Evolutionary conservation across 2,113 vertebrate species (phyloP), one percentile per base, ranked within the genome.

Genomic region (Elaphurus davidianus): DNA sequence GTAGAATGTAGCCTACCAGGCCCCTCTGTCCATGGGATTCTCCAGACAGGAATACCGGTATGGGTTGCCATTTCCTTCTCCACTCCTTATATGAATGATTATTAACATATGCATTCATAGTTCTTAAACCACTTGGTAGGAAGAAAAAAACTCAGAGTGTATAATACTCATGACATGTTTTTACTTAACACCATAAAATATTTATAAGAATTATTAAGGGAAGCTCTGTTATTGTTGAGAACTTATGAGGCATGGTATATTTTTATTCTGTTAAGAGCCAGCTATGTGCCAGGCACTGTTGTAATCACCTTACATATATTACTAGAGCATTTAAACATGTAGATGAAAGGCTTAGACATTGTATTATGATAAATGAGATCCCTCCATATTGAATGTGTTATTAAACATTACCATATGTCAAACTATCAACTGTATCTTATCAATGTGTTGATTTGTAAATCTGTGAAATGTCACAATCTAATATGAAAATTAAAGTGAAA

Each of bases 61-160:
- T 71, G 67, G 67, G 67, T 23, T 71, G 67, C 19, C n/a, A 71
- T 71, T 71, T 71, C n/a, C n/a, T 71, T 71, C 10, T 40, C n/a
- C n/a, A 71, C 10, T 79, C 11, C 25, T 94, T 85, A 19, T 33
- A 28, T 87, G 45, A 82, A 25, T 92, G 17, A 15, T 60, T 74
- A 50, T 93, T 78, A 76, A 43, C 43, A 23, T 64, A 64, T 82
- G 43, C 87, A 94, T 90, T 90, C 81, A 21, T n/a, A 85, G 7
- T 92, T 95, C 74, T 91, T 96, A 92, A 82, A 60, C 21, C 67
- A 86, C 79, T 76, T 85, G 28, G 16, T 87, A 96, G 54, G 36
- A 94, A 92, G 78, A 3, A 81, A 50, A 79, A 81, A 50, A 12
- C 28, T 79, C 45, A 93, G 5, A 28, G 1, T 79, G 43, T 92